Conservation (phyloP, 1,140 invertebrate species). For the Batillaria attramentaria region DNA sequence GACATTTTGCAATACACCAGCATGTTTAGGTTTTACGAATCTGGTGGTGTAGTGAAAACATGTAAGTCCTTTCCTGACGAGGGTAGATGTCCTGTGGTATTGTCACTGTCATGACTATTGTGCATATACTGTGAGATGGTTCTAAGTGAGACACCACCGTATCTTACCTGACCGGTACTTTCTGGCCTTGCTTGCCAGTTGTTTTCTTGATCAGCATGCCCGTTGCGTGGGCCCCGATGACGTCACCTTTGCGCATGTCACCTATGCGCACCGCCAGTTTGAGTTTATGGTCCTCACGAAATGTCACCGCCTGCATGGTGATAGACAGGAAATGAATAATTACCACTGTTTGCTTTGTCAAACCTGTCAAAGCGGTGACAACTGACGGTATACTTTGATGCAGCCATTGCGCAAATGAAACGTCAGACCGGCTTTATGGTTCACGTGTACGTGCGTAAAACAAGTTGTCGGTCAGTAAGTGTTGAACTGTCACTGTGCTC, state of each 20-base stretch:
- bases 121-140: neutral
- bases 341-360: neutral
- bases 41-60: no score
- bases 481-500: no score
- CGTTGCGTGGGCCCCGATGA: constrained; percentile 77
- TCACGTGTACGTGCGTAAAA: no score
- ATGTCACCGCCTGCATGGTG: constrained; percentile 41
- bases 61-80: no score
- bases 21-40: no score
- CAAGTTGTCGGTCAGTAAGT: no score
- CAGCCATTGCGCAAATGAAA: no score
- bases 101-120: neutral
- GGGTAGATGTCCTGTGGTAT: no score
- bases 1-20: no score
- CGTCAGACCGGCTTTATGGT: no score
- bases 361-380: no score
- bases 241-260: constrained; percentile 66
- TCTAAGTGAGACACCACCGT: neutral
- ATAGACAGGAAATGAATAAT: neutral
- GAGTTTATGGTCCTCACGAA: constrained; percentile 81
- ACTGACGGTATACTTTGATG: no score
- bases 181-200: constrained; percentile 6
- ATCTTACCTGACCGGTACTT: constrained; percentile 21
- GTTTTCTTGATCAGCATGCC: constrained; percentile 86
- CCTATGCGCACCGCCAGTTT: constrained; percentile 77